Percentiles rank a stretch among this genome's conserved stretches.
phyloP scores from a whole-genome alignment of 2,113 vertebrate species.

The Larimichthys polyactis region DNA sequence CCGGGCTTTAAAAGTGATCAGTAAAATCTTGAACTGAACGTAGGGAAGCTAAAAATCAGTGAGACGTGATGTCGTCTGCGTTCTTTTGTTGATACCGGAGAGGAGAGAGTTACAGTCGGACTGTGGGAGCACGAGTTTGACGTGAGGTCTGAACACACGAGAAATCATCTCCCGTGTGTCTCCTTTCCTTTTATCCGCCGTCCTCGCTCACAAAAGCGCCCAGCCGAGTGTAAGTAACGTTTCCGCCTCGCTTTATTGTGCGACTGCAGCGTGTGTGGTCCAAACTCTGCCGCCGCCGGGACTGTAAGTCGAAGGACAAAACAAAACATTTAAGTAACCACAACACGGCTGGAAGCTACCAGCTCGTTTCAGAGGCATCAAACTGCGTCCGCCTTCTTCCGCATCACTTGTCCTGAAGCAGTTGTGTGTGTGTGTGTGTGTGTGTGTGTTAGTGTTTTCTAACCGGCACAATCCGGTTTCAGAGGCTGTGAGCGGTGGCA shows the following conservation, averaged over 20 bases:
- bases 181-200: not conserved
- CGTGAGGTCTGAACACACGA: too few species aligned
- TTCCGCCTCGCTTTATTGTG: conserved; percentile 45
- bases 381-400: not conserved
- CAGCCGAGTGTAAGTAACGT: conserved; percentile 49
- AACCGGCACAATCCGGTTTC: conserved; percentile 71
- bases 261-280: conserved; percentile 27
- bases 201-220: conserved; percentile 29
- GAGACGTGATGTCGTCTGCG: too few species aligned
- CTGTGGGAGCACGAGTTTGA: too few species aligned
- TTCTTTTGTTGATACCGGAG: too few species aligned
- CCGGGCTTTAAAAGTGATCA: too few species aligned
- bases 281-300: not conserved
- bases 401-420: conserved; percentile 51
- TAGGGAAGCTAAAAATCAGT: too few species aligned
- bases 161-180: not conserved
- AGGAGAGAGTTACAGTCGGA: too few species aligned
- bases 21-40: too few species aligned
- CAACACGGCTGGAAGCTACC: not conserved
- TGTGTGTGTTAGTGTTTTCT: conserved; percentile 5
- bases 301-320: not conserved
- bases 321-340: not conserved
- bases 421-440: conserved; percentile 13
- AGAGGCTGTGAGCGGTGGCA: conserved; percentile 47
- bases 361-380: not conserved